These are phyloP conservation scores for Sinosuthora webbiana DNA, from an alignment of 2,113 vertebrate species.

Conservation along the genomic window DNA sequence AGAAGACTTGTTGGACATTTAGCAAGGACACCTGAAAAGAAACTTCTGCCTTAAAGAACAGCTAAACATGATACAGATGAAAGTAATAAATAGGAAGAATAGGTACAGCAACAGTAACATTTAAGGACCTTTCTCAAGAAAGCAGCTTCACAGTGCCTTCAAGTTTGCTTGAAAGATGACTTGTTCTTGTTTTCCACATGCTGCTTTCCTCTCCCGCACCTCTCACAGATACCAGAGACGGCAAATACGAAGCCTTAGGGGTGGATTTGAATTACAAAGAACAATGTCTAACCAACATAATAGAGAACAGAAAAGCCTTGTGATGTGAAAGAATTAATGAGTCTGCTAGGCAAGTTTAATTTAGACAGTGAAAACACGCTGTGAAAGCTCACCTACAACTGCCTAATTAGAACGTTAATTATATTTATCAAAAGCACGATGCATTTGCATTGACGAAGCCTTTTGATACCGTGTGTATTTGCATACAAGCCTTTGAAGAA, in stretches of 20 bases:
- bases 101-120: background rate
- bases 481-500: background rate
- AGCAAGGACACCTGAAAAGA: background rate
- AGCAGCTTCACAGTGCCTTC: background rate
- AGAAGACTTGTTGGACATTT: background rate
- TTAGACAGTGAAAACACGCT: background rate
- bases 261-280: background rate
- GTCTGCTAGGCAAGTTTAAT: background rate
- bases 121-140: background rate
- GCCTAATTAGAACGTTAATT: background rate
- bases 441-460: background rate
- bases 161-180: background rate
- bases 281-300: background rate
- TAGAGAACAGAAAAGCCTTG: background rate
- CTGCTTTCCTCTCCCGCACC: background rate
- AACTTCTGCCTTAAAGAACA: background rate
- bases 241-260: background rate
- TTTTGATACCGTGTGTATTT: background rate
- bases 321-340: background rate
- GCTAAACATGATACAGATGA: accelerated
- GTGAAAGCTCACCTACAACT: background rate
- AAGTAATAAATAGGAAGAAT: background rate
- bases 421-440: background rate
- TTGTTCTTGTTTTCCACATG: background rate
- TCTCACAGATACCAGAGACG: background rate